A percentile compares a stretch with the other conserved stretches of the same genome.
Conservation (phyloP, 2,113 vertebrate species). For the Osmerus eperlanus region DNA sequence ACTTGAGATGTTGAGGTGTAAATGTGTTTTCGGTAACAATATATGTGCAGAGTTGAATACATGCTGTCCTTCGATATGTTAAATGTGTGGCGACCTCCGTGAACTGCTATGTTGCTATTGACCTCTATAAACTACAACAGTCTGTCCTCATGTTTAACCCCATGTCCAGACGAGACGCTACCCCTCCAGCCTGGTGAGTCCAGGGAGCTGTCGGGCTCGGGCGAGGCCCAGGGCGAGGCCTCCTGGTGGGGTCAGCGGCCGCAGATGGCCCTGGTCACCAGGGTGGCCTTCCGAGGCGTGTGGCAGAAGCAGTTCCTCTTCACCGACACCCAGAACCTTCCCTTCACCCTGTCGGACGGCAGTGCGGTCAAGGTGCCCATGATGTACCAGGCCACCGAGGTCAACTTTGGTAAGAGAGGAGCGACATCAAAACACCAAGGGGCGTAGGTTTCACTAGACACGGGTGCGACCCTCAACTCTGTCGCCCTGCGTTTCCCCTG, state of each 20-base stretch:
- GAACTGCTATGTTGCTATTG: too few species aligned
- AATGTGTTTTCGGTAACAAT: background rate
- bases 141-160: background rate
- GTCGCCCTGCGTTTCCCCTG: background rate
- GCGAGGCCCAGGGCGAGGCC: constrained; percentile 47
- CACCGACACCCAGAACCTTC: constrained; percentile 76
- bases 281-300: constrained; percentile 77
- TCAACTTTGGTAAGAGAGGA: constrained; percentile 76
- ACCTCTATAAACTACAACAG: background rate
- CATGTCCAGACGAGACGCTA: constrained; percentile 50
- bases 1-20: background rate
- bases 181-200: constrained; percentile 56
- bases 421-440: too few species aligned
- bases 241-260: constrained; percentile 32
- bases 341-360: constrained; percentile 77
- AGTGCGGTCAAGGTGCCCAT: constrained; percentile 80
- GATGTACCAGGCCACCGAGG: constrained; percentile 83
- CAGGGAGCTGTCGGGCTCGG: constrained; percentile 61
- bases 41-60: too few species aligned
- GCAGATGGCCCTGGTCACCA: constrained; percentile 79
- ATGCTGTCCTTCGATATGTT: too few species aligned
- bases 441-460: too few species aligned
- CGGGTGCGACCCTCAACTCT: background rate
- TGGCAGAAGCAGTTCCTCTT: constrained; percentile 86
- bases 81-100: too few species aligned